Evolutionary conservation across 2,113 vertebrate genomes (phyloP).

Genomic region (Glareola pratincola): DNA sequence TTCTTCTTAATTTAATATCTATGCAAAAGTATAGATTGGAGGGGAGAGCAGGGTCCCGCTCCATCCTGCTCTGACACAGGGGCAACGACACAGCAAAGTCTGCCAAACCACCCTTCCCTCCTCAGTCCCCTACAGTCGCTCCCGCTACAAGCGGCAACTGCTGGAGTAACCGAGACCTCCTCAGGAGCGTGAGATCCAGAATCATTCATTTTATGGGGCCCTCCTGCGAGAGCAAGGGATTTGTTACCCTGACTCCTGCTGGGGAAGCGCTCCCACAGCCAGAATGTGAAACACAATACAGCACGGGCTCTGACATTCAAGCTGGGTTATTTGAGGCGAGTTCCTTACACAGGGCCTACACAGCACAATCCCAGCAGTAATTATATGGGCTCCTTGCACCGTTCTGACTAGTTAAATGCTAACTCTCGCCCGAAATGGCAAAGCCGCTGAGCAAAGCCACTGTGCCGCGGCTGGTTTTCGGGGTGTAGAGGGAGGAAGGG

Average conservation of each 20-base stretch:
- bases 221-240: constrained; percentile 51
- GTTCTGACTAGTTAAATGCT: neutral
- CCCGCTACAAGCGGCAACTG: neutral
- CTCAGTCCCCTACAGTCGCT: neutral
- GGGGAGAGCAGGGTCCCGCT: neutral
- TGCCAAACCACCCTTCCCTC: constrained; percentile 27
- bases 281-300: constrained; percentile 60
- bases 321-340: constrained; percentile 63
- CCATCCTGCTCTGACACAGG: neutral
- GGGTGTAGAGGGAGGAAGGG: neutral
- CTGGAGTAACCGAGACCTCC: constrained; percentile 53
- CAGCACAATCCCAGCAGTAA: constrained; percentile 28
- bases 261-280: constrained; percentile 49
- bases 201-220: constrained; percentile 64
- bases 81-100: neutral
- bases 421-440: neutral
- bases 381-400: constrained; percentile 13
- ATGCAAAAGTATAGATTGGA: neutral
- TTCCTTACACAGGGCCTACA: neutral
- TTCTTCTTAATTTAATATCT: neutral
- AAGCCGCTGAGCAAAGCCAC: neutral
- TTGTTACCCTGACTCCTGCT: constrained; percentile 62
- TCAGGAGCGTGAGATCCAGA: constrained; percentile 59
- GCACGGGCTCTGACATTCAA: constrained; percentile 51
- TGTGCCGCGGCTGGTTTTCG: neutral